A percentile compares a stretch with the other conserved stretches of the same genome.
These are phyloP conservation scores for Champsocephalus esox DNA, from an alignment of 2,797 vertebrate genomes.

Conservation along the genomic window DNA sequence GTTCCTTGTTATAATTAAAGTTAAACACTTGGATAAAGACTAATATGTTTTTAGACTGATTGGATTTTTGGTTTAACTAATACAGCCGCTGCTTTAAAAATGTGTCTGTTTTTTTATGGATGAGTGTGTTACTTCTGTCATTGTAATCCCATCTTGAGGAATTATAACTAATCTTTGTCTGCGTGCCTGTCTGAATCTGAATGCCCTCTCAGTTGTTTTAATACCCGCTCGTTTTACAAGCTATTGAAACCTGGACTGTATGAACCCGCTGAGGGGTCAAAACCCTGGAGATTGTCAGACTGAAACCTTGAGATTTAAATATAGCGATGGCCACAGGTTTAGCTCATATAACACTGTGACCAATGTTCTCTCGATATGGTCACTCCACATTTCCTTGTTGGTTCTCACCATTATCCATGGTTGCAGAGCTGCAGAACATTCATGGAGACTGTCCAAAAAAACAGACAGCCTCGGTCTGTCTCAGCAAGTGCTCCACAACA, in stretches of 20 bases:
- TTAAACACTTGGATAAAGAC: not conserved
- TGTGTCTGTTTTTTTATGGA: constrained; percentile 13
- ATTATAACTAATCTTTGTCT: constrained; percentile 14
- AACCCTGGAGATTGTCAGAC: not conserved
- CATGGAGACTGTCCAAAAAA: not conserved
- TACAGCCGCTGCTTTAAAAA: not conserved
- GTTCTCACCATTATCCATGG: not conserved
- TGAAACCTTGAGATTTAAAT: not conserved
- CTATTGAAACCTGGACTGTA: not conserved
- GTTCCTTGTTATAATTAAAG: not conserved
- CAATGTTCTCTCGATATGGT: not conserved
- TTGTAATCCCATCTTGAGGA: constrained; percentile 19
- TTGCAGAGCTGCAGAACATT: not conserved
- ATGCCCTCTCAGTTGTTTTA: not conserved
- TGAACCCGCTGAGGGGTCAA: not conserved
- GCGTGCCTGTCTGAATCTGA: constrained; percentile 9
- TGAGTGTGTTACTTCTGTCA: not conserved
- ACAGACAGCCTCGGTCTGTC: not conserved
- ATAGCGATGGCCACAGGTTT: not conserved
- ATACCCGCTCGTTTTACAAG: not conserved
- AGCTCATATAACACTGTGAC: not conserved
- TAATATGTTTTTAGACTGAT: not conserved
- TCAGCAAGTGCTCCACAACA: too few species aligned
- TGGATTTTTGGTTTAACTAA: not conserved
- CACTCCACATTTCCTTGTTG: not conserved